Evolutionary conservation across 2,888 invertebrate species (phyloP).

Genomic region (Synergus laeviventris): DNA sequence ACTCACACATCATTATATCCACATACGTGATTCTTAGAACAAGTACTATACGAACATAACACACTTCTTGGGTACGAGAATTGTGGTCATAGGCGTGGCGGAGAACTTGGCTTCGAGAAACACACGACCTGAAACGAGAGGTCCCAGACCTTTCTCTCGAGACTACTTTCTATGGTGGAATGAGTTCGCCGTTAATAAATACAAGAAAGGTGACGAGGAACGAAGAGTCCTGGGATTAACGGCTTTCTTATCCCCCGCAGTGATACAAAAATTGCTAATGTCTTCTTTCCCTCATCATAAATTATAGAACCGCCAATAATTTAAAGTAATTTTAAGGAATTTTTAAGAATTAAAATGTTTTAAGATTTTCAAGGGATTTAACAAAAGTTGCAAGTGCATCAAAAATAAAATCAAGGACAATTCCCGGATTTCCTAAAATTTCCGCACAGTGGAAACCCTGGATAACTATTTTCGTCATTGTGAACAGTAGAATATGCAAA

Average conservation of each 20-base stretch:
- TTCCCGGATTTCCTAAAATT: too few species aligned
- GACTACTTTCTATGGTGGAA: conserved; percentile 33
- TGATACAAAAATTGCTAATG: too few species aligned
- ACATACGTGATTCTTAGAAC: conserved; percentile 32
- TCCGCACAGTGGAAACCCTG: too few species aligned
- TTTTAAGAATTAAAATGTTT: too few species aligned
- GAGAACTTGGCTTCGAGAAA: conserved; percentile 31
- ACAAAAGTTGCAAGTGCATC: too few species aligned
- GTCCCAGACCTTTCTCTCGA: conserved; percentile 31
- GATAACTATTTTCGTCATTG: background rate
- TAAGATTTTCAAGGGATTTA: too few species aligned
- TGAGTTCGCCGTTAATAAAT: conserved; percentile 23
- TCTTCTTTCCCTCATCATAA: too few species aligned
- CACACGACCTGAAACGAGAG: conserved; percentile 34
- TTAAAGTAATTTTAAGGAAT: too few species aligned
- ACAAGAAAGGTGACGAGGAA: conserved; percentile 4
- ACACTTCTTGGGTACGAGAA: conserved; percentile 18
- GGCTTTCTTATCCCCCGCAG: background rate
- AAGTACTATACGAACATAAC: conserved; percentile 18
- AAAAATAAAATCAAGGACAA: too few species aligned
- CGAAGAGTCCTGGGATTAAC: background rate
- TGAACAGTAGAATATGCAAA: background rate
- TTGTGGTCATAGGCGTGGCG: conserved; percentile 38
- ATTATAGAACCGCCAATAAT: too few species aligned
- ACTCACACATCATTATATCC: background rate